Evolutionary conservation across 2,113 vertebrate genomes (phyloP).

Genomic region (Actenoides hombroni): DNA sequence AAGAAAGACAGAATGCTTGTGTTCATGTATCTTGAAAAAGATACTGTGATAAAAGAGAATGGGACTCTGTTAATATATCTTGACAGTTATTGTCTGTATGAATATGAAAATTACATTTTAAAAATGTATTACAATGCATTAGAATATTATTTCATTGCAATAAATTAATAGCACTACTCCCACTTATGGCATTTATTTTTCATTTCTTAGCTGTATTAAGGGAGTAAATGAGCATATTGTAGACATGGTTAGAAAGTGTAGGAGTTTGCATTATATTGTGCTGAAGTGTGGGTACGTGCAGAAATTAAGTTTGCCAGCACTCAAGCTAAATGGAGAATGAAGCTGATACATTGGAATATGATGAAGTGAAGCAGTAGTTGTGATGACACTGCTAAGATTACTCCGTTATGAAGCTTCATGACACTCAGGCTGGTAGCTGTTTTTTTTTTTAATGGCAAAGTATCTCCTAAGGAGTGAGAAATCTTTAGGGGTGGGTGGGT

Average conservation of each 20-base stretch:
- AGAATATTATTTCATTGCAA: slow-evolving; percentile 16
- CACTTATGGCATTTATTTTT: slow-evolving; percentile 48
- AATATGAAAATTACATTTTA: slow-evolving; percentile 29
- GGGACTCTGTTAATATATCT: slow-evolving; percentile 23
- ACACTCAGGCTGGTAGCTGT: slow-evolving; percentile 1
- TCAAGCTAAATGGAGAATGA: slow-evolving; percentile 61
- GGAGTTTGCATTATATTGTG: slow-evolving; percentile 65
- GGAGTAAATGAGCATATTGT: slow-evolving; percentile 50
- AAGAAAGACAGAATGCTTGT: not conserved
- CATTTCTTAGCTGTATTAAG: slow-evolving; percentile 47
- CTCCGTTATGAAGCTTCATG: slow-evolving; percentile 20
- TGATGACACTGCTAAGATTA: slow-evolving; percentile 56
- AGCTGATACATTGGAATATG: slow-evolving; percentile 45
- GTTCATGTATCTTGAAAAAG: not conserved
- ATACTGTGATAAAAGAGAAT: not conserved
- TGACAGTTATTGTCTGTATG: slow-evolving; percentile 31
- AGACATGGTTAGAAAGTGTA: slow-evolving; percentile 44
- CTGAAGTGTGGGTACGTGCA: slow-evolving; percentile 49
- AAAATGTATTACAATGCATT: slow-evolving; percentile 43
- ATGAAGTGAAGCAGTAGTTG: slow-evolving; percentile 57
- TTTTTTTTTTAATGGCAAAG: not conserved
- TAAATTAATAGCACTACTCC: slow-evolving; percentile 29
- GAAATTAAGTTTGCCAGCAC: slow-evolving; percentile 58
- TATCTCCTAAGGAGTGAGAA: not conserved
- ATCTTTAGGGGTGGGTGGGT: fast-evolving